Evolutionary conservation across 1,140 invertebrate genomes (phyloP).

Genomic region (Lepidotrigona ventralis): DNA sequence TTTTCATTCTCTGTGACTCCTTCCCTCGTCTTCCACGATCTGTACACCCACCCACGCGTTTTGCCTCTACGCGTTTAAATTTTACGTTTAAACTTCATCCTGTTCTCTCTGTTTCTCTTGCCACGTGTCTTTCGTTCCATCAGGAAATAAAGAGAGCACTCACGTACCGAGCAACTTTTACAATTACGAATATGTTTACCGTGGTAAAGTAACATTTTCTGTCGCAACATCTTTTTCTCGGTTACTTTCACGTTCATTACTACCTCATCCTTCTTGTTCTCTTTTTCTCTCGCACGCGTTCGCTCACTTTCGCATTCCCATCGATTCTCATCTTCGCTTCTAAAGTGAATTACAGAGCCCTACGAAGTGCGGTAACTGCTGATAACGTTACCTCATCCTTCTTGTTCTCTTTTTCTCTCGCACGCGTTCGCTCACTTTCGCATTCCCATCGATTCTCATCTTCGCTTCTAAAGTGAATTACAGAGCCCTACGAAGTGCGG

Average conservation of each 20-base stretch:
- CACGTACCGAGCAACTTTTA: constrained; percentile 46
- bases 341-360: constrained; percentile 76
- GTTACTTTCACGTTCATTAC: constrained; percentile 12
- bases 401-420: constrained; percentile 6
- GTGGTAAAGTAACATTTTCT: constrained; percentile 29
- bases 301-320: constrained; percentile 14
- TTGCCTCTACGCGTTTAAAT: constrained; percentile 24
- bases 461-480: constrained; percentile 73
- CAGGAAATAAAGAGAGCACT: background rate
- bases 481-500: constrained; percentile 76
- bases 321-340: constrained; percentile 51
- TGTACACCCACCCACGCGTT: constrained; percentile 24
- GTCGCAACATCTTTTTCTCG: background rate
- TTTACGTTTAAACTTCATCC: background rate
- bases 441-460: constrained; percentile 37
- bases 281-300: background rate
- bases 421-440: background rate
- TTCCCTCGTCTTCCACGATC: constrained; percentile 11
- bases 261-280: constrained; percentile 10
- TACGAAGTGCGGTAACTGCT: constrained; percentile 78
- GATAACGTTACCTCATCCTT: constrained; percentile 11
- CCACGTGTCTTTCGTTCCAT: background rate
- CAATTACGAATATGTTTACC: constrained; percentile 52
- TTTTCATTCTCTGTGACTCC: constrained; percentile 50
- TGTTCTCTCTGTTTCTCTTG: background rate